Evolutionary conservation across 2,113 vertebrate genomes (phyloP), one percentile per base, ranked within the genome.

Genomic region (Desmodus rotundus): DNA sequence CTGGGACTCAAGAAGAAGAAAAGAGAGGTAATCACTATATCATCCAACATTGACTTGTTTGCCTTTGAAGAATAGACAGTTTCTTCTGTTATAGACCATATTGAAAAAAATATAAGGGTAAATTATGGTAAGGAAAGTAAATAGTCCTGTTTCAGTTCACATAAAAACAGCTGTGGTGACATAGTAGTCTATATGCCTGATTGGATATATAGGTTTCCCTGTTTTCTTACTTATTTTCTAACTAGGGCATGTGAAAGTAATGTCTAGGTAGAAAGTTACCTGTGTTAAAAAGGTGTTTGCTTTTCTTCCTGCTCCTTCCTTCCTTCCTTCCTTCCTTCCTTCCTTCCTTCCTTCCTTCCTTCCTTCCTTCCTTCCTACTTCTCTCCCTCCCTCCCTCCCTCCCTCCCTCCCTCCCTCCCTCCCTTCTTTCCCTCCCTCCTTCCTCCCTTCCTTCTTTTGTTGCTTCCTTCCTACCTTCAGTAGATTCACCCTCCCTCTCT

Each of bases 1-100:
- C 92, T 98, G 98, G 86, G 98, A 98, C 73, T 96, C 96, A 0
- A 90, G 98, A 56, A 98, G 98, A 87, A 98, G 98, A 74, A 98
- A 97, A 96, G 98, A 98, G 26, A 98, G 98, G 98, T 98, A 87
- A 97, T 22, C 20, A 1, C 24, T 28, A 31, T 7, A 3, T 54
- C 31, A 15, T 16, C 56, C 26, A 15, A 1, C 2, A 10, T n/a
- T 28, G 72, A 54, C 38, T 33, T 67, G 31, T 63, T 83, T 54
- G n/a, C 20, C 20, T 68, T 70, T 61, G 52, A 61, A 31, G 41
- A 15, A 9, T 28, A 78, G 45, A 24, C 13, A 31, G 38, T 31
- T 43, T n/a, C 70, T 91, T 80, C 50, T 28, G 14, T 52, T 38
- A 24, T 33, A 90, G 24, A 84, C 36, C 31, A 16, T 3, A 7